A percentile compares a stretch with the other conserved stretches of the same genome.
These are phyloP conservation scores for Noctua janthe DNA, from an alignment of 2,888 invertebrate species.

Conservation along the genomic window DNA sequence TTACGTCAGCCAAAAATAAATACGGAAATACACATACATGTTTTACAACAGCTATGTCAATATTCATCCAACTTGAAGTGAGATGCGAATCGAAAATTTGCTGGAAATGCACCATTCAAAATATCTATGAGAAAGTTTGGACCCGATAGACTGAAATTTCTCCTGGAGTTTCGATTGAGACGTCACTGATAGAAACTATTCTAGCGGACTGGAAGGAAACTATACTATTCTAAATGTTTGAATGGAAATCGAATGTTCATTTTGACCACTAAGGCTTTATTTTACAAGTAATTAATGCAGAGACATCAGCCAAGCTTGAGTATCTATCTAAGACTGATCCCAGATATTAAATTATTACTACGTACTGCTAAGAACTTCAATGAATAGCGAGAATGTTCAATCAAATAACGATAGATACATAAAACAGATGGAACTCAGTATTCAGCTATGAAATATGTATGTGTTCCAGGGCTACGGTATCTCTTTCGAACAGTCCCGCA, in stretches of 20 bases:
- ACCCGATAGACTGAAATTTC: conserved; percentile 67
- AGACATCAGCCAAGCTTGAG: background rate
- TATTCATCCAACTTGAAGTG: conserved; percentile 51
- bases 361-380: background rate
- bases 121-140: conserved; percentile 66
- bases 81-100: conserved; percentile 58
- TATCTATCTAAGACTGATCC: background rate
- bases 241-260: conserved; percentile 32
- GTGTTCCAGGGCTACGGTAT: too few relatives aligned
- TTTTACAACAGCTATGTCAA: conserved; percentile 45
- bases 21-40: conserved; percentile 8
- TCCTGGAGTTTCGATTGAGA: conserved; percentile 65
- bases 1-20: conserved; percentile 9
- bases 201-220: conserved; percentile 38
- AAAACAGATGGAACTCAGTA: background rate
- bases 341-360: background rate
- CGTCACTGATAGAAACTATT: conserved; percentile 61
- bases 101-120: conserved; percentile 62
- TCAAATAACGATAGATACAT: background rate
- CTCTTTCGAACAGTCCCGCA: too few relatives aligned
- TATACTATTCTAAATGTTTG: conserved; percentile 23
- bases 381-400: background rate
- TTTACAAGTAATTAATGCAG: conserved; percentile 5
- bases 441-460: background rate
- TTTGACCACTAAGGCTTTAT: conserved; percentile 6